Evolutionary conservation across 2,797 vertebrate genomes (phyloP).

Genomic region (Poeciliopsis infans): DNA sequence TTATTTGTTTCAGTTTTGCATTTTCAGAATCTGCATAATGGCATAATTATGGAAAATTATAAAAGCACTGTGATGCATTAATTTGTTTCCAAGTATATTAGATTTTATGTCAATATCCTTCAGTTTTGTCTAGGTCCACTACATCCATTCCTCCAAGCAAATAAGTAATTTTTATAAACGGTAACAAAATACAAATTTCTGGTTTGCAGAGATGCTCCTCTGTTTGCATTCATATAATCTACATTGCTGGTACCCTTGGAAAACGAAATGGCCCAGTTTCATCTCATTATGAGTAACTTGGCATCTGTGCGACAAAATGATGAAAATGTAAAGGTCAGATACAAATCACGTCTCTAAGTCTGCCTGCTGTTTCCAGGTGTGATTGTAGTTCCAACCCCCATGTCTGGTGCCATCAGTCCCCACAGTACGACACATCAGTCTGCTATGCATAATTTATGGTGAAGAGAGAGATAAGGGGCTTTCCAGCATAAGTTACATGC

Average conservation of each 20-base stretch:
- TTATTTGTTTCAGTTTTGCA: constrained; percentile 1
- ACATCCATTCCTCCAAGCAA: neutral
- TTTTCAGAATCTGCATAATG: neutral
- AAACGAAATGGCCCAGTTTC: constrained; percentile 46
- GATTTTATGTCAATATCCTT: constrained; percentile 21
- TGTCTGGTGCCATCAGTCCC: constrained; percentile 58
- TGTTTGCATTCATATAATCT: constrained; percentile 28
- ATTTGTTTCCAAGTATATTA: constrained; percentile 11
- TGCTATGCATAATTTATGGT: constrained; percentile 64
- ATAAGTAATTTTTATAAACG: constrained; percentile 18
- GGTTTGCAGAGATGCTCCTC: constrained; percentile 17
- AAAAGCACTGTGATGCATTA: neutral
- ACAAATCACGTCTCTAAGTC: constrained; percentile 58
- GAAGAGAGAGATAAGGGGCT: constrained; percentile 37
- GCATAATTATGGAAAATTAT: neutral
- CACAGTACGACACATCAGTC: constrained; percentile 22
- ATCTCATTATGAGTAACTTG: constrained; percentile 55
- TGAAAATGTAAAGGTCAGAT: constrained; percentile 63
- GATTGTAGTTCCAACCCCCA: constrained; percentile 40
- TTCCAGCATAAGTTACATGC: constrained; percentile 26
- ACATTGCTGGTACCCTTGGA: constrained; percentile 38
- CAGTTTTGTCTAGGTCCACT: neutral
- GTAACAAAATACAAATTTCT: constrained; percentile 13
- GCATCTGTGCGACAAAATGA: constrained; percentile 46
- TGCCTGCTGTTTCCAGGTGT: constrained; percentile 48